Conservation (phyloP, 64 coral and sea anemone species). For the Hydrozoanthus tunicans region DNA sequence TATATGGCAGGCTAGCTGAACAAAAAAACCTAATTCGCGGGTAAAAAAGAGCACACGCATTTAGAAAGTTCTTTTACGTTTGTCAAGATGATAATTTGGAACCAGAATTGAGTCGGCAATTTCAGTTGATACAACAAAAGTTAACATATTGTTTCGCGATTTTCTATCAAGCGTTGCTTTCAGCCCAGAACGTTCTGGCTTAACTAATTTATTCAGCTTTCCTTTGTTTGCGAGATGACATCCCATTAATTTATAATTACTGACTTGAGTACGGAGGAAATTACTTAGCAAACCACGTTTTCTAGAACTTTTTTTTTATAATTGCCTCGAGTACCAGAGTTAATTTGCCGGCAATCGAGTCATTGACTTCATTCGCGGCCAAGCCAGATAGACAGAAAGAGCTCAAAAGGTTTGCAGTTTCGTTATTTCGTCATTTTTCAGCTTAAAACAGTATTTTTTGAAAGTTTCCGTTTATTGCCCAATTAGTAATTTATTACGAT, state of each 20-base stretch:
- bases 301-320: slow-evolving; percentile 39
- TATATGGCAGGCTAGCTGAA: background rate
- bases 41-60: background rate
- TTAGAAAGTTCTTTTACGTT: background rate
- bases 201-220: slow-evolving; percentile 14
- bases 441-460: too few species aligned
- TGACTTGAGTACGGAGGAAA: slow-evolving; percentile 36
- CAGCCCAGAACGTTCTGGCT: slow-evolving; percentile 30
- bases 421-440: too few species aligned
- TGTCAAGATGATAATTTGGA: too few species aligned
- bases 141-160: background rate
- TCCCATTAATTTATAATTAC: slow-evolving; percentile 52
- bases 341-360: background rate
- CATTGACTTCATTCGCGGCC: background rate
- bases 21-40: too few species aligned
- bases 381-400: background rate
- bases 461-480: too few species aligned
- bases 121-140: background rate
- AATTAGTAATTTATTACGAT: too few species aligned
- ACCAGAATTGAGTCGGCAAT: too few species aligned
- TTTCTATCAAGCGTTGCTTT: background rate
- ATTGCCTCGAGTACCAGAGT: slow-evolving; percentile 6
- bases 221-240: slow-evolving; percentile 42
- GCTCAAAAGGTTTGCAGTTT: background rate
- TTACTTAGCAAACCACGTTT: slow-evolving; percentile 21